Percentiles rank a stretch among this genome's conserved stretches.
phyloP scores from a whole-genome alignment of 2,113 vertebrate species.

The Myotis brandtii region DNA sequence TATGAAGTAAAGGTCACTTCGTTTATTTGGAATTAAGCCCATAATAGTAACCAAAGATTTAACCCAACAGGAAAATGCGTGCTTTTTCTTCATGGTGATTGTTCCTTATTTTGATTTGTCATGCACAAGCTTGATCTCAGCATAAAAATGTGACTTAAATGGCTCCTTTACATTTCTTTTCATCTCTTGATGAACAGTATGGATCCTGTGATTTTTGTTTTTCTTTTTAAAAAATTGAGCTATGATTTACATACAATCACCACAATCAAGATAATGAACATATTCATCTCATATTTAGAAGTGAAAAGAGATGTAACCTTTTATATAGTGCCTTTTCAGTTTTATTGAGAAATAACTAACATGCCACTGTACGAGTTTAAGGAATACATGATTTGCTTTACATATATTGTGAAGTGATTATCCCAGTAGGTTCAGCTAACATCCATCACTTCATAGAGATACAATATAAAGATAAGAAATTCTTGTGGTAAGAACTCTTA shows the following conservation, averaged over 20 bases:
- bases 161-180: slow-evolving; percentile 14
- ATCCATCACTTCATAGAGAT: background rate
- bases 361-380: background rate
- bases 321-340: background rate
- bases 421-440: background rate
- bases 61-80: background rate
- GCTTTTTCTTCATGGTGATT: background rate
- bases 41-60: slow-evolving; percentile 22
- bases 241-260: background rate
- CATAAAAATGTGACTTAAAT: background rate
- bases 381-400: background rate
- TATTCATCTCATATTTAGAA: background rate
- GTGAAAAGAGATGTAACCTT: background rate
- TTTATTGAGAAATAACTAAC: background rate
- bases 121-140: background rate
- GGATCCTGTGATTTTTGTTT: background rate
- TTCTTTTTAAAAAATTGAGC: background rate
- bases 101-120: background rate
- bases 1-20: slow-evolving; percentile 9
- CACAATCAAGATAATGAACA: background rate
- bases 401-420: background rate
- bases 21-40: background rate
- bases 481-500: background rate
- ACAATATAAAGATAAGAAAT: background rate
- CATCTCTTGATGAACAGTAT: background rate